A percentile compares a stretch with the other conserved stretches of the same genome.
Conservation (phyloP, 2,888 invertebrate genomes). For the Dusona sp. region DNA sequence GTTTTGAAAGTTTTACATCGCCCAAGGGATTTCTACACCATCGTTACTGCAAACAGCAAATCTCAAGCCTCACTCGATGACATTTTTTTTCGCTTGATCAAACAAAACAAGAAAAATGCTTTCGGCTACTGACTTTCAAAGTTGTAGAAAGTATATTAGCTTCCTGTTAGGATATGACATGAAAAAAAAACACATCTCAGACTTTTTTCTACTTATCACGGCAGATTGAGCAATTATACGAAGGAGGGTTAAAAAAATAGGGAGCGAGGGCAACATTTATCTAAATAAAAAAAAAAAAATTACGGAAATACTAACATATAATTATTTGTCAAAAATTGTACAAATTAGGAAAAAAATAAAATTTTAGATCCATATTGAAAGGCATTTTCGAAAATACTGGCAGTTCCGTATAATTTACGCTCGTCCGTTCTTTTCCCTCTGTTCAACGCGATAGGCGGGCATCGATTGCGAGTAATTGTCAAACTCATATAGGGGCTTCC, state of each 20-base stretch:
- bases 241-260: background rate
- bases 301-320: background rate
- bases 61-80: background rate
- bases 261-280: background rate
- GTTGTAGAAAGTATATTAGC: background rate
- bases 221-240: background rate
- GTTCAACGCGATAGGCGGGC: slow-evolving; percentile 16
- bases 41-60: slow-evolving; percentile 28
- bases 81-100: slow-evolving; percentile 31
- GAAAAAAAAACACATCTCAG: background rate
- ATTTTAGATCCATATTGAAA: background rate
- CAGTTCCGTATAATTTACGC: slow-evolving; percentile 1
- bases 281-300: background rate
- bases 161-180: background rate
- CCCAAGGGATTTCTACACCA: slow-evolving; percentile 7
- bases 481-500: slow-evolving; percentile 38
- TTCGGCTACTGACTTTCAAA: slow-evolving; percentile 44
- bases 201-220: background rate
- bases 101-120: slow-evolving; percentile 37
- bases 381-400: background rate
- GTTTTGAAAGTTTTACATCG: slow-evolving; percentile 10
- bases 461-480: slow-evolving; percentile 50
- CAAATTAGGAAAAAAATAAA: background rate
- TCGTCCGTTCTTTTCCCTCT: background rate
- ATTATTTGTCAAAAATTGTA: background rate